Conservation (phyloP, 2,113 vertebrate genomes). For the Macrotus californicus region DNA sequence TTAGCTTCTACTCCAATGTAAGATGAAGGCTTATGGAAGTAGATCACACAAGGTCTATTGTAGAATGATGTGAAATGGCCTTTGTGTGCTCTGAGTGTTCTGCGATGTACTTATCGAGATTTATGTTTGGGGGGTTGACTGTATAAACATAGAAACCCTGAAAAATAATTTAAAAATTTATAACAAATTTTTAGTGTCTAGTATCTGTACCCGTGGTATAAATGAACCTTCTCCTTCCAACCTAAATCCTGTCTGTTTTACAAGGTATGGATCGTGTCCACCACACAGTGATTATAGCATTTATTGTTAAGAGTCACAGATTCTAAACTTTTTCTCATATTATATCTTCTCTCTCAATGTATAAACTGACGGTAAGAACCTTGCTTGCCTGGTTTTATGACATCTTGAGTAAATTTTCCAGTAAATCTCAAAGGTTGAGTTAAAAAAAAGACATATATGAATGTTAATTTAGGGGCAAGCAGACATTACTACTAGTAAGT, state of each 20-base stretch:
- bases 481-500: constrained; percentile 27
- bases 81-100: background rate
- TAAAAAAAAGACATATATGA: background rate
- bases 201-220: background rate
- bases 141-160: background rate
- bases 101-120: background rate
- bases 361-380: background rate
- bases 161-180: background rate
- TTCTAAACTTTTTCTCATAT: background rate
- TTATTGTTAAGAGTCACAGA: background rate
- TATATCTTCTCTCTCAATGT: background rate
- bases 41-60: background rate
- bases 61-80: background rate
- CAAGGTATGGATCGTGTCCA: background rate
- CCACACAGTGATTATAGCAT: background rate
- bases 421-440: background rate
- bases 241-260: background rate
- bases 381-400: background rate
- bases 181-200: background rate
- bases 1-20: background rate
- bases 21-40: background rate
- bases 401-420: background rate
- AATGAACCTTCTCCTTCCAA: background rate
- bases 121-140: background rate
- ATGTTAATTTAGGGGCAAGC: background rate